Base-by-base conservation (phyloP, 2,797 vertebrate species). In the Pangasius mekongensis region DNA sequence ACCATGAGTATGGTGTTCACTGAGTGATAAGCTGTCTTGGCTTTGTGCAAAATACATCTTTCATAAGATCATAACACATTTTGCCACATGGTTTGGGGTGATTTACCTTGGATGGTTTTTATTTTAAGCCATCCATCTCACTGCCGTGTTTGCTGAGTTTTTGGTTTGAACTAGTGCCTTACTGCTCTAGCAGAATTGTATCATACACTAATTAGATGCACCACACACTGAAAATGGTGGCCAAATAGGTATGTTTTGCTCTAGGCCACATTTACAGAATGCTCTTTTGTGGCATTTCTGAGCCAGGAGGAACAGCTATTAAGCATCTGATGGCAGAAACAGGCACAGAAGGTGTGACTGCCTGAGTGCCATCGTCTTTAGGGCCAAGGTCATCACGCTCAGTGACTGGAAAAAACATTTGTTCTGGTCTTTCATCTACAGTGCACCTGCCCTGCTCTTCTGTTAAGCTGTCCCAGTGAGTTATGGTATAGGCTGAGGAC, bases 401-500 rank as follows among this genome's bases (percentile, higher is more conserved):
- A 90, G 1, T 96, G 95, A 95, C 96, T 96, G 92, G 94, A 94
- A 91, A 91, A 91, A 93, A 93, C 94, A 96, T 96, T 97, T 98
- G 96, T 97, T 97, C 95, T 93, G 91, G 90, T 92, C 97, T 98
- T 98, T 99, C 95, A 97, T 98, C 95, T 97, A 91, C 86, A 91
- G 93, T 94, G 92, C 60, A 93, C 96, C 95, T 96, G 95, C 96
- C 77, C 78, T 67, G 80, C 95, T 95, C 92, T 93, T 93, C 95
- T 87, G 89, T 92, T 93, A 94, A 93, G 93, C 95, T 94, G 95
- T 94, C 96, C 93, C 93, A 91, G 94, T 97, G 97, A 98, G 93
- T 98, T 97, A 97, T 97, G 82, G 95, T 94, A 93, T 93, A 69
- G 39, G 77, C 92, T 90, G 93, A 73, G 71, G 85, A 91, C 71